Evolutionary conservation across 2,888 invertebrate genomes (phyloP).

Genomic region (Norana najaformis): DNA sequence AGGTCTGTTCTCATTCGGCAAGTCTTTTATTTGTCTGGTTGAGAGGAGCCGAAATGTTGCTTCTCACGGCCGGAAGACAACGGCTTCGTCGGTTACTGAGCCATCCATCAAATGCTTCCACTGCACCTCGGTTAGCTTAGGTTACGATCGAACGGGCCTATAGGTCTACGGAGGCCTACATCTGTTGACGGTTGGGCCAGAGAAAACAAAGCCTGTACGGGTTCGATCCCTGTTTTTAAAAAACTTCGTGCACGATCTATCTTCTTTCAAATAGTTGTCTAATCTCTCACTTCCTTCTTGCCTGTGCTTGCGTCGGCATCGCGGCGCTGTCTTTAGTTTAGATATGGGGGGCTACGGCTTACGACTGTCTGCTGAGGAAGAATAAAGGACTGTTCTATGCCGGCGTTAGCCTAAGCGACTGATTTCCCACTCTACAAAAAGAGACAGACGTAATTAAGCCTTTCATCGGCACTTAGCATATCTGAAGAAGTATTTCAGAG

Average conservation of each 20-base stretch:
- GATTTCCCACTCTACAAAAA: neutral
- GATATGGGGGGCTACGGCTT: neutral
- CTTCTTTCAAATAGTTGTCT: neutral
- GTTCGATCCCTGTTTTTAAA: neutral
- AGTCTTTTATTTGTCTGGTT: neutral
- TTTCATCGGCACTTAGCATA: neutral
- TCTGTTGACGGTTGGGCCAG: neutral
- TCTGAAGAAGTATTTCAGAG: neutral
- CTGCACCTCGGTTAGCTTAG: neutral
- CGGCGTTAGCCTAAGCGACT: neutral
- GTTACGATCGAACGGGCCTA: no score
- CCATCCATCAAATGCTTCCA: neutral
- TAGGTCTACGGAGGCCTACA: neutral
- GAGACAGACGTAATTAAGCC: no score
- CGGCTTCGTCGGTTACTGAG: neutral
- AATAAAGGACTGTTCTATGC: neutral
- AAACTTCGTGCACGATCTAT: neutral
- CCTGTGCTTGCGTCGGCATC: neutral
- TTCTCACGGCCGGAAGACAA: neutral
- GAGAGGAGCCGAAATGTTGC: neutral
- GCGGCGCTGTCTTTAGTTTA: neutral
- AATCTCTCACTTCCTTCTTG: neutral
- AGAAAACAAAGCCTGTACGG: neutral
- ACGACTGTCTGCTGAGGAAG: neutral
- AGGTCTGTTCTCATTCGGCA: neutral